phyloP scores from a whole-genome alignment of 2,797 vertebrate genomes.

The Sebastolobus alascanus region DNA sequence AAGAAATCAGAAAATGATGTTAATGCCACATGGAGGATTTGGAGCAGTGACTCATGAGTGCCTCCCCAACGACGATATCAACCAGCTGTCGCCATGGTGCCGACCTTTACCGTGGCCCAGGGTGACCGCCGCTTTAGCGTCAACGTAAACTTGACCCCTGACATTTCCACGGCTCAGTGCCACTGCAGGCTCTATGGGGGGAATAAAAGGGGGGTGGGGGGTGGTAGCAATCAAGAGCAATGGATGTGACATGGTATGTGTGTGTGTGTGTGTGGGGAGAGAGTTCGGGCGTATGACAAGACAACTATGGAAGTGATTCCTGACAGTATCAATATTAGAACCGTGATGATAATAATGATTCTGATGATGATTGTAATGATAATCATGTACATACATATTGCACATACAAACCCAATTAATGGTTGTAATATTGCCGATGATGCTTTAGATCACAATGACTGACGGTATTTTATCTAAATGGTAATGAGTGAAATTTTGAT shows the following conservation, averaged over 20 bases:
- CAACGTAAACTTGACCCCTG: slow-evolving; percentile 84
- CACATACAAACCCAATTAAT: background rate
- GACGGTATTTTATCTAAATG: background rate
- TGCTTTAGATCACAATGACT: background rate
- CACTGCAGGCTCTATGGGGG: slow-evolving; percentile 63
- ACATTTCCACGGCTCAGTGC: slow-evolving; percentile 81
- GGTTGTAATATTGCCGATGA: background rate
- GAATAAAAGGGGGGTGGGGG: background rate
- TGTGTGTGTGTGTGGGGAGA: background rate
- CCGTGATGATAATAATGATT: background rate
- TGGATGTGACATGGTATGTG: slow-evolving; percentile 45
- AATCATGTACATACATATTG: background rate
- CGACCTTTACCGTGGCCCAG: slow-evolving; percentile 82
- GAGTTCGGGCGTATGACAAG: background rate
- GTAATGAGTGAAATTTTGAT: slow-evolving; percentile 15
- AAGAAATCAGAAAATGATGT: slow-evolving; percentile 65
- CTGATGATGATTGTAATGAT: background rate
- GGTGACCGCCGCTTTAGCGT: slow-evolving; percentile 79
- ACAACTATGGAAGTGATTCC: background rate
- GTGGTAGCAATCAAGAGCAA: slow-evolving; percentile 43
- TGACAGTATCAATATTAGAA: background rate
- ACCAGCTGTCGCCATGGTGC: slow-evolving; percentile 76
- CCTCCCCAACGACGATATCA: slow-evolving; percentile 69
- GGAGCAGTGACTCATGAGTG: slow-evolving; percentile 72
- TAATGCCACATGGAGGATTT: slow-evolving; percentile 73